Evolutionary conservation across 2,113 vertebrate species (phyloP), one percentile per base, ranked within the genome.

Genomic region (Pangasianodon gigas): DNA sequence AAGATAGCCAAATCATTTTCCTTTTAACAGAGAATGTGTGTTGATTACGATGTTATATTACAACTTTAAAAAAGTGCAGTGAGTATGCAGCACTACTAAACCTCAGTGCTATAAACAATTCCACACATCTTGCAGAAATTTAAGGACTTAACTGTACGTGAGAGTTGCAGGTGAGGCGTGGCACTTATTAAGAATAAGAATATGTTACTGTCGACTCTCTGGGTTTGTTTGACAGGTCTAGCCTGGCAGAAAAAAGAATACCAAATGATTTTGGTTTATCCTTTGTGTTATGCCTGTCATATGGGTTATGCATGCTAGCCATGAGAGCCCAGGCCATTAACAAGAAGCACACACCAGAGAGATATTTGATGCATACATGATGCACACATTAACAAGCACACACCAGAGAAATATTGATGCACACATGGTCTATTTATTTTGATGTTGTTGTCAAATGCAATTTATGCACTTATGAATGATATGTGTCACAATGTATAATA

Each of bases 261-360:
- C 65, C 48, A 41, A 90, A n/a, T 60, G 24, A 82, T 80, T 67
- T 48, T 69, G 58, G 18, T 65, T 65, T 21, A 80, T 44, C 16
- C 29, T 80, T 58, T 79, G 9, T 60, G 41, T 62, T 65, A 81
- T 52, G 75, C 29, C 75, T 82, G 77, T 51, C 29, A 54, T 32
- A 65, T 88, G 29, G 6, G 37, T 69, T 82, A 67, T 24, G 48
- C 79, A 18, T 60, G 54, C 37, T 56, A 83, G 62, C 4, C 48
- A 82, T n/a, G n/a, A 87, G 7, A 81, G 60, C 48, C 21, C 37
- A 82, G 58, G 48, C 46, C 62, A 69, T 82, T 88, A 81, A 44
- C 71, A 87, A 60, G 48, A 67, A 52, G 10, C 69, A 60, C 21
- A 60, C 58, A 58, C 18, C 54, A 58, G 32, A 60, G n/a, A 58